A percentile compares a stretch with the other conserved stretches of the same genome.
Evolutionary conservation across 2,888 invertebrate species (phyloP).

Genomic region (Caenorhabditis wallacei): DNA sequence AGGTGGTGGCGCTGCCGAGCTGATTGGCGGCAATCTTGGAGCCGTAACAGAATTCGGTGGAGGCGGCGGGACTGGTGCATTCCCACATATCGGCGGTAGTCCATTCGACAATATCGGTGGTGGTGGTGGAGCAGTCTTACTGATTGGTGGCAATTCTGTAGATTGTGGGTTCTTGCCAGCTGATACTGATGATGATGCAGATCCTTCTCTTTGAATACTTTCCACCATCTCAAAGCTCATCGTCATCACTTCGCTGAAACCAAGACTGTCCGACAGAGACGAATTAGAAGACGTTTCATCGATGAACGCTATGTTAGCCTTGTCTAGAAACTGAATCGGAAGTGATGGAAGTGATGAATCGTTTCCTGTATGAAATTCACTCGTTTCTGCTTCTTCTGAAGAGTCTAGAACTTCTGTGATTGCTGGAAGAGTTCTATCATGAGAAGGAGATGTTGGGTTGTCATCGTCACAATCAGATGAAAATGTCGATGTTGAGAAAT

Average conservation of each 20-base stretch:
- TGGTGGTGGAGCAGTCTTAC: conserved; percentile 20
- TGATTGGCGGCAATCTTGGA: neutral
- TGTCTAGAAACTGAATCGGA: conserved; percentile 17
- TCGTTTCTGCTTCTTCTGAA: conserved; percentile 15
- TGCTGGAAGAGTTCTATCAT: conserved; percentile 9
- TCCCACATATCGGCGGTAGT: conserved; percentile 8
- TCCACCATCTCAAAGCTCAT: conserved; percentile 47
- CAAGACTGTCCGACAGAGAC: conserved; percentile 8
- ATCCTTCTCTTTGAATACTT: neutral
- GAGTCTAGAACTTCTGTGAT: conserved; percentile 31
- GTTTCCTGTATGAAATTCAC: conserved; percentile 5
- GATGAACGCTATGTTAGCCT: conserved; percentile 1
- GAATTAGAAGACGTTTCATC: neutral
- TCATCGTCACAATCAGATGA: conserved; percentile 40
- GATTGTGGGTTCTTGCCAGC: too few relatives aligned
- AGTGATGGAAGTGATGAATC: conserved; percentile 18
- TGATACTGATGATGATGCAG: too few relatives aligned
- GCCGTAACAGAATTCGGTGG: conserved; percentile 1
- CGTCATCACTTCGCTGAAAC: conserved; percentile 49
- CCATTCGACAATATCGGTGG: conserved; percentile 19
- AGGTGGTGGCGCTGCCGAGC: conserved; percentile 33
- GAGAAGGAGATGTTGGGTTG: neutral
- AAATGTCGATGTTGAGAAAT: conserved; percentile 36
- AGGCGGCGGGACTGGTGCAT: conserved; percentile 45
- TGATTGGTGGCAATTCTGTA: conserved; percentile 13